Evolutionary conservation across 2,888 invertebrate genomes (phyloP), one percentile per base, ranked within the genome.

Genomic region (Drosophila gaucha): DNA sequence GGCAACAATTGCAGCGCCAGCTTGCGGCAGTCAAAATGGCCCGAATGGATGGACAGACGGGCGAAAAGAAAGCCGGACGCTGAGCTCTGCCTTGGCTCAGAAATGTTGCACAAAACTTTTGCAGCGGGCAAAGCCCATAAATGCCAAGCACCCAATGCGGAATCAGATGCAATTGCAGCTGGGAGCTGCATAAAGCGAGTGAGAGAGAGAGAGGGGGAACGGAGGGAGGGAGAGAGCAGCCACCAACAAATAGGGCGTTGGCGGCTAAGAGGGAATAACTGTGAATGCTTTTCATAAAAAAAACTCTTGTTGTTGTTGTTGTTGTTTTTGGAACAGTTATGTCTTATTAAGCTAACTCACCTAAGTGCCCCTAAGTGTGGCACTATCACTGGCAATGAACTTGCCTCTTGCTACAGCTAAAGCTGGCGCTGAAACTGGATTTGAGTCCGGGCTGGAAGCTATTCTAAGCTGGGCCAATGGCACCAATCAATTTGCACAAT

Each of bases 71-170:
- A 12, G 43, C 16, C 16, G 12, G 28, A 28, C 6, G 16, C 24
- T 14, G 5, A 10, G 41, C 24, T 24, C 50, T 35, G 49, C 22
- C 59, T 39, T 35, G 43, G 16, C 60, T 67, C 74, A 71, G 35
- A 55, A 57, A 60, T 80, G 78, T 68, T 74, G 67, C 63, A 65
- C 56, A 66, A 77, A 85, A 86, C 60, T 67, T 85, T 78, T 66
- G 64, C 59, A 70, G 54, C 66, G 55, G 68, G 62, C 69, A 54
- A 49, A 55, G 57, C 52, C 65, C 84, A 86, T 80, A 84, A 84
- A 86, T 65, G 86, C 80, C 73, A 86, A 84, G 80, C 71, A 74
- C 84, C 84, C 69, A 86, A 78, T 52, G 62, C 54, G 64, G 36
- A 57, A 60, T 41, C 60, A 51, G 36, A 20, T 36, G 52, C 50